Conservation (phyloP, 2,888 invertebrate species). For the Drosophila colorata region DNA sequence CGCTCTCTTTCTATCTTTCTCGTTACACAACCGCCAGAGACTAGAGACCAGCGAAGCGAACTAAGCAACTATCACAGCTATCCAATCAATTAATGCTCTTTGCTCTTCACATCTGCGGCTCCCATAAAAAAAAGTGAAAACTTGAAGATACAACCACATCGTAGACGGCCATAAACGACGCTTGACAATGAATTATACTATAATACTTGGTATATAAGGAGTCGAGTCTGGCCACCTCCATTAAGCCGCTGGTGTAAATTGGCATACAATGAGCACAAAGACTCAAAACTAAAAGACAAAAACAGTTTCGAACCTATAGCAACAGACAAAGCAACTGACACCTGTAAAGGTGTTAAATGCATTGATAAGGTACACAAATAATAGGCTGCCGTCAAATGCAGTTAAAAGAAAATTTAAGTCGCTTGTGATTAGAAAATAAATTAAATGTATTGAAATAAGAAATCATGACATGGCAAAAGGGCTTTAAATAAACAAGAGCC, state of each 20-base stretch:
- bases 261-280: constrained; percentile 23
- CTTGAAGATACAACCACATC: constrained; percentile 31
- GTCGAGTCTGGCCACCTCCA: constrained; percentile 3
- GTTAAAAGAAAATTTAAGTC: constrained; percentile 5
- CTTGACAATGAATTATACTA: constrained; percentile 69
- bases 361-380: constrained; percentile 30
- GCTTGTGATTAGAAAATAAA: constrained; percentile 8
- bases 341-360: constrained; percentile 38
- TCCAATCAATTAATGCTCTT: constrained; percentile 78
- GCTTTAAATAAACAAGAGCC: constrained; percentile 1
- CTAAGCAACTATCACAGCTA: constrained; percentile 59
- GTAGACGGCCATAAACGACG: constrained; percentile 28
- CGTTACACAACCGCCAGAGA: constrained; percentile 52
- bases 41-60: constrained; percentile 48
- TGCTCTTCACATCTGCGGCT: constrained; percentile 47
- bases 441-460: background rate
- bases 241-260: constrained; percentile 38
- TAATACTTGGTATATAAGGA: constrained; percentile 36
- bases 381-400: constrained; percentile 10
- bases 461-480: constrained; percentile 14
- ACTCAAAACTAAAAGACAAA: constrained; percentile 12
- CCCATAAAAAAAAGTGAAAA: constrained; percentile 52
- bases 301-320: constrained; percentile 1
- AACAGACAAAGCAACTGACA: constrained; percentile 15
- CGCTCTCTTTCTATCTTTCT: constrained; percentile 3